These are phyloP conservation scores for Sakesphorus luctuosus DNA, from an alignment of 2,113 vertebrate genomes.

Conservation along the genomic window DNA sequence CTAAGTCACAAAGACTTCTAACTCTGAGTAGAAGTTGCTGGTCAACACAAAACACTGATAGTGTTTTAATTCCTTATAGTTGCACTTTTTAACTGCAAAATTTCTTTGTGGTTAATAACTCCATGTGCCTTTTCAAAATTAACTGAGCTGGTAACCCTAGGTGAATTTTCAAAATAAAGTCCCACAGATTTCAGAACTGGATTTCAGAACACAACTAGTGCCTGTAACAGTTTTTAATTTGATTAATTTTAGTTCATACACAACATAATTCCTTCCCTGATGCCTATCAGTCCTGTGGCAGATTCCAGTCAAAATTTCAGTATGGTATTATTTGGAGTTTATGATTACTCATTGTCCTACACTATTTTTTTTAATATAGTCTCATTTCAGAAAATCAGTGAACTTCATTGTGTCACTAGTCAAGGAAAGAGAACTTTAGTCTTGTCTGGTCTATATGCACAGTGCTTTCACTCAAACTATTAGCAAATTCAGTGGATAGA, in stretches of 20 bases:
- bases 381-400: background rate
- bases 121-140: background rate
- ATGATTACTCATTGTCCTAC: background rate
- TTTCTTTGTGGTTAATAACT: background rate
- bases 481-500: background rate
- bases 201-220: background rate
- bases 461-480: background rate
- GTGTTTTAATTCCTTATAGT: background rate
- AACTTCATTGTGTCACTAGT: background rate
- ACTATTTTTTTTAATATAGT: background rate
- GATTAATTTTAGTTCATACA: background rate
- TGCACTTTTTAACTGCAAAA: background rate
- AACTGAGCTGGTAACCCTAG: background rate
- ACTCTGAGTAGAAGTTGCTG: background rate
- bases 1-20: background rate
- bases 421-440: background rate
- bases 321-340: background rate
- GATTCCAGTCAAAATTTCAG: background rate
- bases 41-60: background rate
- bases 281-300: background rate
- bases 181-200: background rate
- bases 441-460: background rate
- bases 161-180: background rate
- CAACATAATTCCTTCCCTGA: background rate
- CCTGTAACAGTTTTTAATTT: background rate